phyloP scores from a whole-genome alignment of 1,140 invertebrate species.

The Stratiolaelaps scimitus region DNA sequence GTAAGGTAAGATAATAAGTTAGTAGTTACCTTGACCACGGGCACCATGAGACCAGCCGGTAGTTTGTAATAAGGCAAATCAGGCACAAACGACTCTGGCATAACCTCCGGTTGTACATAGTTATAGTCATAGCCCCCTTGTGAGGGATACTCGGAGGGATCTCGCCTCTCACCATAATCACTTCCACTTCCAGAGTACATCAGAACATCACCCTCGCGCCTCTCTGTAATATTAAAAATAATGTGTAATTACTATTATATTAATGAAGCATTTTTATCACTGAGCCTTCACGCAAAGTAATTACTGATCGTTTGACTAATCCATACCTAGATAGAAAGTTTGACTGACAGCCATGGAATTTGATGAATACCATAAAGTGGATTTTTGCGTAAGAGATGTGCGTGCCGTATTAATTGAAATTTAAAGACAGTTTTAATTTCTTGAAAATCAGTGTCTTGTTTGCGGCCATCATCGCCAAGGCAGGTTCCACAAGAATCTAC shows the following conservation, averaged over 20 bases:
- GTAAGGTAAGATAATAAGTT: too few species aligned
- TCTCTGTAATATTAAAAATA: background rate
- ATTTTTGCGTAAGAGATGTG: background rate
- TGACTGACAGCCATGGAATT: too few species aligned
- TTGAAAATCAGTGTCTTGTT: too few species aligned
- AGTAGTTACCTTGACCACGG: conserved; percentile 62
- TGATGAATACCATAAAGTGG: background rate
- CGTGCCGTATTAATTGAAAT: background rate
- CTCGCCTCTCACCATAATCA: conserved; percentile 23
- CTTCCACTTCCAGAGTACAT: conserved; percentile 9
- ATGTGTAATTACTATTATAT: background rate
- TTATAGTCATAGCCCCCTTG: conserved; percentile 43
- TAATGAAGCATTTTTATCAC: conserved; percentile 36
- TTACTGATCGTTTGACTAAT: too few species aligned
- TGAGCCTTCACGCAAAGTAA: too few species aligned
- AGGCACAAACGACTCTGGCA: conserved; percentile 51
- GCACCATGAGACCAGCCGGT: conserved; percentile 87
- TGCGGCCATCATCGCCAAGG: too few species aligned
- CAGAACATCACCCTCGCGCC: conserved; percentile 6
- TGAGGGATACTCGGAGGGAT: conserved; percentile 34
- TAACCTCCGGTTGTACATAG: conserved; percentile 12
- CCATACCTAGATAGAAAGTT: background rate
- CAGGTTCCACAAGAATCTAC: too few species aligned
- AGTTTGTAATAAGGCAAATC: conserved; percentile 88
- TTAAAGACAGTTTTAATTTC: too few species aligned